These are phyloP conservation scores for Girardia tigrina DNA, from an alignment of 2,888 invertebrate species.

Conservation along the genomic window DNA sequence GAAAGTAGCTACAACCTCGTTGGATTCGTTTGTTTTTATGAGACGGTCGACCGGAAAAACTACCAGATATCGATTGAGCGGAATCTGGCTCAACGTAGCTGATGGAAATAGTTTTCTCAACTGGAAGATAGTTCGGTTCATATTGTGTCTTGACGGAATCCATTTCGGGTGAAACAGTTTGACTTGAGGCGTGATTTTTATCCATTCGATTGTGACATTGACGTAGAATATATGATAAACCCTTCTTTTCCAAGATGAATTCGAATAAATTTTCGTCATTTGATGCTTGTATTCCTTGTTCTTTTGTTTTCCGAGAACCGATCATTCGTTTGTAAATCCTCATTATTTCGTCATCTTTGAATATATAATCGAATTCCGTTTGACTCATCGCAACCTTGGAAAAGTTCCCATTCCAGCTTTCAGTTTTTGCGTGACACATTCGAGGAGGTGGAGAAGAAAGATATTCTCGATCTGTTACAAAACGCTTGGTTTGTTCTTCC, in stretches of 20 bases:
- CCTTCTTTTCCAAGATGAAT: background rate
- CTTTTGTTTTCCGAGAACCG: background rate
- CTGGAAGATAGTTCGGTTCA: no score
- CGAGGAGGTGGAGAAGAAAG: background rate
- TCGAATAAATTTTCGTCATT: background rate
- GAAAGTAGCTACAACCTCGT: constrained; percentile 5
- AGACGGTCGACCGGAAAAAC: background rate
- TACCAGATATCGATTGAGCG: background rate
- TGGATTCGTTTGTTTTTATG: constrained; percentile 31
- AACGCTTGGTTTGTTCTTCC: background rate
- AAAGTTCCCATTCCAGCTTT: background rate
- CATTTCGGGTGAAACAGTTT: background rate
- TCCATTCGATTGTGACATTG: background rate
- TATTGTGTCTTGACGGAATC: background rate
- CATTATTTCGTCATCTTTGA: background rate
- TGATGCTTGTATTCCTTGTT: constrained; percentile 5
- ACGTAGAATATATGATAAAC: background rate
- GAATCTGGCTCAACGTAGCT: background rate
- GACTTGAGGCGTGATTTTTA: background rate
- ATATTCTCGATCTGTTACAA: background rate
- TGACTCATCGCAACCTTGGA: background rate
- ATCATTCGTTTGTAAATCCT: background rate
- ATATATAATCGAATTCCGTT: background rate
- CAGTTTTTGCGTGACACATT: background rate
- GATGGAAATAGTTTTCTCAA: background rate